Evolutionary conservation across 2,113 vertebrate species (phyloP), one percentile per base, ranked within the genome.

Genomic region (Drymodes brunneopygia): DNA sequence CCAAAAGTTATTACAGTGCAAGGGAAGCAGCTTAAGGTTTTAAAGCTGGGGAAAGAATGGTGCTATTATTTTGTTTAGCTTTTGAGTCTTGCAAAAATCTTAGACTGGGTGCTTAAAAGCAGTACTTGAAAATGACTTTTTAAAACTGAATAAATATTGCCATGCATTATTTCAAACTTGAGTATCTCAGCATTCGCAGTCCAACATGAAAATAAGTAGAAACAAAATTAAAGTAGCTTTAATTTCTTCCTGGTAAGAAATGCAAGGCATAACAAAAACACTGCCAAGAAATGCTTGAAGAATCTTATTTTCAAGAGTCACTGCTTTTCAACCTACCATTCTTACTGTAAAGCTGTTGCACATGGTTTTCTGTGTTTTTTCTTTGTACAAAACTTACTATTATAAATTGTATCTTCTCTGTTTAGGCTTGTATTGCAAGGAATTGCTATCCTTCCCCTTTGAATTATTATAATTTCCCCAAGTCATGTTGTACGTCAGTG

Each of bases 401-500:
- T 82, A 18, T 95, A 72, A 88, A 84, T 62, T 84, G 7, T 95
- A 1, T 95, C 51, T 97, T 92, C 90, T 83, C 31, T 78, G n/a
- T 91, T 92, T 92, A 99, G 99, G 99, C 99, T 82, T 99, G 99
- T 88, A 98, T 98, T 96, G 98, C 99, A 64, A 98, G 99, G 97
- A 99, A 99, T 93, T 99, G 99, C 96, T 99, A 99, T 96, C 99
- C 99, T 70, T 99, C 99, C 56, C 99, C 99, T 48, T 97, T 99
- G 95, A 99, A 99, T 98, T 99, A 99, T 92, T 99, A 99, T 97
- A 99, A 99, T 98, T 99, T 99, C 79, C 99, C 99, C 13, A 99
- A 99, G 97, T 99, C 99, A 4, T 99, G 99, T 98, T 99, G 99
- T 97, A 99, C 99, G 2, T 99, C 99, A 54, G 99, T 99, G 94